A percentile compares a stretch with the other conserved stretches of the same genome.
These are phyloP conservation scores for Megaptera novaeangliae DNA, from an alignment of 2,113 vertebrate genomes.

Conservation along the genomic window DNA sequence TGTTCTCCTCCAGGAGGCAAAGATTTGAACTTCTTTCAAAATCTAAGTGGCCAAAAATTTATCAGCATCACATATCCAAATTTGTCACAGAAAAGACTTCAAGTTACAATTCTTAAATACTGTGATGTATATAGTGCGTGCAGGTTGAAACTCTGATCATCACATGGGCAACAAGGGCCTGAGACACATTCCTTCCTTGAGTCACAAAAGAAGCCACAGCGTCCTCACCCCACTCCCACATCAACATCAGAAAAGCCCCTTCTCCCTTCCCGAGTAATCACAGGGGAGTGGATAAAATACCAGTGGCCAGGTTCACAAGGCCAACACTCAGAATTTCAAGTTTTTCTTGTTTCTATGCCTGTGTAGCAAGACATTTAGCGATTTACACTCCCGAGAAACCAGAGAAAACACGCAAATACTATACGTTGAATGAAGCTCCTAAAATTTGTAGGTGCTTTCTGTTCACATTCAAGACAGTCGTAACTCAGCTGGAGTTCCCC, in stretches of 20 bases:
- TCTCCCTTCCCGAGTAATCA: not conserved
- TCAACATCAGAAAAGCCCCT: not conserved
- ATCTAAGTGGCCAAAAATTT: not conserved
- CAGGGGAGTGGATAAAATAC: not conserved
- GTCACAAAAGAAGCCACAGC: not conserved
- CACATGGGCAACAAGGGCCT: not conserved
- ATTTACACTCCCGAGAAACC: not conserved
- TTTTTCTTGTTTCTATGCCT: not conserved
- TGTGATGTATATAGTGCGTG: fast-evolving
- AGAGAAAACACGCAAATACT: not conserved
- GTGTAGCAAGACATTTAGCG: not conserved
- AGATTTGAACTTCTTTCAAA: not conserved
- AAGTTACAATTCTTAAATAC: not conserved
- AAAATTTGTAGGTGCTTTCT: conserved; percentile 54
- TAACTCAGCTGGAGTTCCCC: conserved; percentile 64
- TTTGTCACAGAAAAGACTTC: not conserved
- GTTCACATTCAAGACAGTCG: conserved; percentile 31
- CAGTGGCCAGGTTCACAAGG: not conserved
- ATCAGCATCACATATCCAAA: not conserved
- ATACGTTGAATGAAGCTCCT: not conserved
- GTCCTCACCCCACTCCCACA: not conserved
- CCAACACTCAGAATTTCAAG: not conserved
- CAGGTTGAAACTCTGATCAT: not conserved
- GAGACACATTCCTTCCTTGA: not conserved
- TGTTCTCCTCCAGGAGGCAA: not conserved